Percentiles rank a stretch among this genome's conserved stretches.
phyloP scores from a whole-genome alignment of 2,797 vertebrate genomes.

The Sebastes matsubarae region DNA sequence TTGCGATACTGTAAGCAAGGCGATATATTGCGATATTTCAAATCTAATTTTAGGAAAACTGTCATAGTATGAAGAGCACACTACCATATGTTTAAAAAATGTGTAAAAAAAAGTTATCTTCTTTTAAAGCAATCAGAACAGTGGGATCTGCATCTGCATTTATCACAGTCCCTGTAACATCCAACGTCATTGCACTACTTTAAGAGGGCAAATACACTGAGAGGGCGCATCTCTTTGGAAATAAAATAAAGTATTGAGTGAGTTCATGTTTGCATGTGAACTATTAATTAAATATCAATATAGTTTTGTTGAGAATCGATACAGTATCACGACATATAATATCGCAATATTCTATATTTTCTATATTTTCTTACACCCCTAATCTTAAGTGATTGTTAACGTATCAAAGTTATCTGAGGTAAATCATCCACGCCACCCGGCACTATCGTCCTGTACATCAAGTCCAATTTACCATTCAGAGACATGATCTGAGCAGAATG shows the following conservation, averaged over 20 bases:
- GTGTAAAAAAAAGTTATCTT: no score
- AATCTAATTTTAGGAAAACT: no score
- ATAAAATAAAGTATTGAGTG: neutral
- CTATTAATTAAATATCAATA: neutral
- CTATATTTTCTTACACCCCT: no score
- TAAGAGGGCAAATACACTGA: neutral
- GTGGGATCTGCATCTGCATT: neutral
- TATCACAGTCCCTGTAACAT: neutral
- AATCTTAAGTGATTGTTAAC: no score
- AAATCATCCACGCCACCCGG: neutral
- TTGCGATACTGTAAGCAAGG: no score
- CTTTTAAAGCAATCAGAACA: neutral
- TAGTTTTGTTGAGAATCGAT: neutral
- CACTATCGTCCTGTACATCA: neutral
- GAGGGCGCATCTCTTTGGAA: neutral
- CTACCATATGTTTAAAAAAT: no score
- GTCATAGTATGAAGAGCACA: no score
- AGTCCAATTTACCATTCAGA: slow-evolving; percentile 6
- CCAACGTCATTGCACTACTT: neutral
- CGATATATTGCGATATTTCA: no score
- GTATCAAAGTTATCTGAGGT: neutral
- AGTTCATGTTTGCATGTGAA: neutral
- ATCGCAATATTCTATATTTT: no score
- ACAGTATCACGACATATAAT: no score
- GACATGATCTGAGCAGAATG: slow-evolving; percentile 24